Evolutionary conservation across 1,140 invertebrate genomes (phyloP), one percentile per base, ranked within the genome.

Genomic region (Neelides sp.): DNA sequence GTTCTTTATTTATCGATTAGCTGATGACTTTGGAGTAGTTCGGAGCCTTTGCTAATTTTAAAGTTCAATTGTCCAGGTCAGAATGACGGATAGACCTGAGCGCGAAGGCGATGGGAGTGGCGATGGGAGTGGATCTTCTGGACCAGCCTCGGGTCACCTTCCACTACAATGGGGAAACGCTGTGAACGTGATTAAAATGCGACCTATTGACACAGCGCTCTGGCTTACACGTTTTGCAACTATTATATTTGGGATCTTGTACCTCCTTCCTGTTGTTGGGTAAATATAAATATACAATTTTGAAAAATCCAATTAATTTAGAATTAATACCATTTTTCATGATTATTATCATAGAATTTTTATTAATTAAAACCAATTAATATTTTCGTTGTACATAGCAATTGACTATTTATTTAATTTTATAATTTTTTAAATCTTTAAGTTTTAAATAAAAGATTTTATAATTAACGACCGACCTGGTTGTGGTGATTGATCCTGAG

Each of bases 181-280:
- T 13, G 22, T 46, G 20, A 27, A 52, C 26, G 23, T 48, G 2
- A 48, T 87, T 52, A 71, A 78, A 39, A 74, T 75, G 39, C 85
- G 92, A 65, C 91, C 89, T 73, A 77, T 93, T 48, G 83, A 88
- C 64, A 78, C 83, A 35, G 79, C 79, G 5, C 67, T 92, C 10
- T 93, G 87, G 86, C 70, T 78, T 12, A 85, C 85, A 15, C 69
- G 91, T 62, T 62, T 91, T 15, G 73, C 87, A 24, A 85, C 84
- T 1, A 77, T 94, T 17, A 57, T 89, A 12, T 92, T 85, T 66
- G 82, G 83, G 5, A 66, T 88, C 60, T 77, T 77, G 62, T 94
- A 92, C 70, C 72, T 94, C 28, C 65, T 94, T 58, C 89, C 89
- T 48, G 65, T 93, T 59, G 88, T 93, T 70, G 84, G 84, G 88